Evolutionary conservation across 1,140 invertebrate species (phyloP).

Genomic region (Argopecten irradians): DNA sequence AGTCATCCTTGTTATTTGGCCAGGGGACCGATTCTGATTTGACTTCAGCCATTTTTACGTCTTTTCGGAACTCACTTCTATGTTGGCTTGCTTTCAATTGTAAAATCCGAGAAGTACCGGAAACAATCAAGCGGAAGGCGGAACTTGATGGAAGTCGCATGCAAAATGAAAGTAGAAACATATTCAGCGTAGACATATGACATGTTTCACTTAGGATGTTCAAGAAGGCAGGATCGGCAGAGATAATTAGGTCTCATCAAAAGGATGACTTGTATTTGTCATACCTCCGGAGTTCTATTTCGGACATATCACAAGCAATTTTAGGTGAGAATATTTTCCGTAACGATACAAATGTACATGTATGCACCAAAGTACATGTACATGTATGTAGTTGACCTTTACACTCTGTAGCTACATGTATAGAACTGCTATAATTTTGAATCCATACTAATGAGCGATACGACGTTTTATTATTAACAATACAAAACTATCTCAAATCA

Average conservation of each 20-base stretch:
- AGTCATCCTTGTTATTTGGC: constrained; percentile 95
- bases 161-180: constrained; percentile 22
- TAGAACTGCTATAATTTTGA: neutral
- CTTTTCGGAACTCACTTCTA: constrained; percentile 27
- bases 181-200: neutral
- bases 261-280: constrained; percentile 57
- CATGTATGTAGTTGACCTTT: too few species aligned
- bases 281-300: constrained; percentile 41
- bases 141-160: neutral
- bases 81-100: neutral
- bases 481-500: too few species aligned
- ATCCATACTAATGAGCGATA: neutral
- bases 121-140: neutral
- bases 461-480: too few species aligned
- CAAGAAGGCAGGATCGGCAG: constrained; percentile 52
- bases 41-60: constrained; percentile 20
- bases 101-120: neutral
- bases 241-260: constrained; percentile 60
- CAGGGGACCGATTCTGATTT: constrained; percentile 78
- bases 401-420: neutral
- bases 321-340: constrained; percentile 1
- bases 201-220: constrained; percentile 41
- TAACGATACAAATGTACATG: neutral
- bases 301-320: constrained; percentile 35
- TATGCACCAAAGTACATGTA: too few species aligned